Evolutionary conservation across 2,888 invertebrate genomes (phyloP), one percentile per base, ranked within the genome.

Genomic region (Pseudeuparius sepicola): DNA sequence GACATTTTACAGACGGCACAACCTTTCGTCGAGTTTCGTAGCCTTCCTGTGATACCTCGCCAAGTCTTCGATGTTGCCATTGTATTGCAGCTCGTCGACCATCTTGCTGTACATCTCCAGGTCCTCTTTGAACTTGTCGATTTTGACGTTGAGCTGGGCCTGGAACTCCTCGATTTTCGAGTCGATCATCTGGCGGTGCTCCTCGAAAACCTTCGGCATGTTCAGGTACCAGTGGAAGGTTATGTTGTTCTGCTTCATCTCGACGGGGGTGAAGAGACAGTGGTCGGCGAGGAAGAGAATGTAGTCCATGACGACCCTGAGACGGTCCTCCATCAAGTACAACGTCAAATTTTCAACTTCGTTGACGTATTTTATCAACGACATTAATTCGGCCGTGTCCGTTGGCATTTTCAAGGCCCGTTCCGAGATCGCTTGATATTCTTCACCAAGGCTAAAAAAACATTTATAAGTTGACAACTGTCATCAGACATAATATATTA

Each of bases 221-320:
- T 82, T 73, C 14, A 82, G 68, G 54, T 87, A 85, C 90, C 89
- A 92, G 54, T 85, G 80, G 53, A 87, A 89, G 0, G 87, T 79
- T 47, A 80, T 80, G 46, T 84, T 85, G 56, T 92, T 93, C 23
- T 85, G 80, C 52, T 90, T 85, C 53, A 93, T 78, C 63, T 94
- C 89, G 3, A 85, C 66, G 0, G 88, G 81, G 0, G 85, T 78
- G 48, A 88, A 79, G 4, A 70, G 65, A 0, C 79, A 77, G 52
- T 86, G 83, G 59, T 93, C 89, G 4, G 86, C 78, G 5, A 94
- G 65, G 63, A 90, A 92, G 29, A 81, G 61, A 31, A 93, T 81
- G 51, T 85, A 83, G 36, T 67, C 64, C 69, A 85, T 65, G 4
- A 75, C 71, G 38, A 54, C 66, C 38, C 70, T 70, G 5, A 93